Evolutionary conservation across 23 tunicate genomes (phyloP).

Genomic region (Diplosoma virens): DNA sequence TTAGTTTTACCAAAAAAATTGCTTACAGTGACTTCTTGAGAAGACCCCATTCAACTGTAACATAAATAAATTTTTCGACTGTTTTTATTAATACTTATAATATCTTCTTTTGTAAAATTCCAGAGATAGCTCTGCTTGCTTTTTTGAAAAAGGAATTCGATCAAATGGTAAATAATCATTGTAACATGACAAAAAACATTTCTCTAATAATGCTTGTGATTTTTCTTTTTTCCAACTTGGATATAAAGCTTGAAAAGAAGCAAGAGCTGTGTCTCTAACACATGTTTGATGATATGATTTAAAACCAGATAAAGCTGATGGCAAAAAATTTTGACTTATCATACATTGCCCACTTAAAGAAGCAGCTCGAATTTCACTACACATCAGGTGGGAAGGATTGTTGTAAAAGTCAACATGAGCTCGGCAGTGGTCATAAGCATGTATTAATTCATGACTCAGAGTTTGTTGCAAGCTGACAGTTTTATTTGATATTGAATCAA

Average conservation of each 20-base stretch:
- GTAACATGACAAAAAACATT: constrained; percentile 65
- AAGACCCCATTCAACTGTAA: too few relatives aligned
- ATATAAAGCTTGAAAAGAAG: constrained; percentile 53
- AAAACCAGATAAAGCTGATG: constrained; percentile 33
- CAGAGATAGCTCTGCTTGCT: constrained; percentile 56
- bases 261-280: constrained; percentile 53
- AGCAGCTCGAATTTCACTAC: constrained; percentile 86
- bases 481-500: background rate
- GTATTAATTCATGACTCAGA: constrained; percentile 78
- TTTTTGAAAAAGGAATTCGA: constrained; percentile 55
- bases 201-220: constrained; percentile 22
- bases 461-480: constrained; percentile 7
- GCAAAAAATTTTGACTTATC: constrained; percentile 28
- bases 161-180: constrained; percentile 80
- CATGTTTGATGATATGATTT: constrained; percentile 59
- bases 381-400: constrained; percentile 73
- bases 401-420: constrained; percentile 69
- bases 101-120: constrained; percentile 31
- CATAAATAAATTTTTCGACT: constrained; percentile 38
- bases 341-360: constrained; percentile 87
- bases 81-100: constrained; percentile 1
- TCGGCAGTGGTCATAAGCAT: constrained; percentile 90
- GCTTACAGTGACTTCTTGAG: too few relatives aligned
- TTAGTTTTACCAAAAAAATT: too few relatives aligned
- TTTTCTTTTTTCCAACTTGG: constrained; percentile 34